Conservation (phyloP, 2,797 vertebrate genomes). For the Manis crassicaudata region DNA sequence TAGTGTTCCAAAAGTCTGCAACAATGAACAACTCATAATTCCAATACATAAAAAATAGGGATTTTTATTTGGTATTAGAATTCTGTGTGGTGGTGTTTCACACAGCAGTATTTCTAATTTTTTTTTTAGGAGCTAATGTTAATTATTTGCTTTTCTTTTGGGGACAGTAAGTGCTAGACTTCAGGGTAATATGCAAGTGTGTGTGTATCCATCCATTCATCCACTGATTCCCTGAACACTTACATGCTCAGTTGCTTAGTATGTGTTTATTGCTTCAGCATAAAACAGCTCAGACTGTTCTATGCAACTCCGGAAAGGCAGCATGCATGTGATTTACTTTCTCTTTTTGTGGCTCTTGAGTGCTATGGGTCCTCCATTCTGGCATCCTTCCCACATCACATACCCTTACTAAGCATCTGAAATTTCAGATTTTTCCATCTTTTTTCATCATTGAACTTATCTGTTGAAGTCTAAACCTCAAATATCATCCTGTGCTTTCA, state of each 20-base stretch:
- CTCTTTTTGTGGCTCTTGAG: background rate
- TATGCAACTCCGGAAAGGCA: background rate
- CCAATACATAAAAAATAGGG: background rate
- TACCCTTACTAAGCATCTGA: background rate
- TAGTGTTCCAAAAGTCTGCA: background rate
- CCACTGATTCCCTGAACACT: background rate
- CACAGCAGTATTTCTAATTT: background rate
- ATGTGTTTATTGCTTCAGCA: background rate
- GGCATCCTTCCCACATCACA: background rate
- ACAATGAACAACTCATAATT: background rate
- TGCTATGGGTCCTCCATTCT: background rate
- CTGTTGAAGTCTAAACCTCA: background rate
- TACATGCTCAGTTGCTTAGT: background rate
- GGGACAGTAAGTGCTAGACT: background rate
- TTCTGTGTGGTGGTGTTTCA: background rate
- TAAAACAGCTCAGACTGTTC: background rate
- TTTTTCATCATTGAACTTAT: background rate
- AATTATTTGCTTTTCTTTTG: conserved; percentile 36
- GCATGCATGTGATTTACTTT: background rate
- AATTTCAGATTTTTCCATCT: background rate
- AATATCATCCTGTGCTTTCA: conserved; percentile 35
- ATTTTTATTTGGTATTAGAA: conserved; percentile 42
- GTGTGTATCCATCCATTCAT: background rate
- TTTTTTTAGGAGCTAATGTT: conserved; percentile 18
- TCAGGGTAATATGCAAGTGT: background rate